phyloP scores from a whole-genome alignment of 1,140 invertebrate genomes.

The Papilio xuthus region DNA sequence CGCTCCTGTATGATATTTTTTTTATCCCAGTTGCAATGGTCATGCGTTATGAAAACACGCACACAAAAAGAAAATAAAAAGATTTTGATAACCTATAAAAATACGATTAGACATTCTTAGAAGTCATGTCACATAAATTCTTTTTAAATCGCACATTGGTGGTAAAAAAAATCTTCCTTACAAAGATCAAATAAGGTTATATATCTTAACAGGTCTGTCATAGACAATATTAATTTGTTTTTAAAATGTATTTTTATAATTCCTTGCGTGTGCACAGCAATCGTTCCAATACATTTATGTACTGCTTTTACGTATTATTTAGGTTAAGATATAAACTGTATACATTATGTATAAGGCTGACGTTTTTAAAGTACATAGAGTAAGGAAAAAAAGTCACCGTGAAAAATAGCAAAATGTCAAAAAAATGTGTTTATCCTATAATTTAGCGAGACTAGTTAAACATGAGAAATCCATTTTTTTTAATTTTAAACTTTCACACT shows the following conservation, averaged over 20 bases:
- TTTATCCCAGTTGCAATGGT: not conserved
- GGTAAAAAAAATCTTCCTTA: not conserved
- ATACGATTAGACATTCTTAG: not conserved
- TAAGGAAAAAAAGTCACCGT: slow-evolving; percentile 40
- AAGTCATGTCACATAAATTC: not conserved
- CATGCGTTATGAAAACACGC: slow-evolving; percentile 8
- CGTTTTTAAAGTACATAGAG: slow-evolving; percentile 50
- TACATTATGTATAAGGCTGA: slow-evolving; percentile 64
- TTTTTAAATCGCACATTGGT: not conserved
- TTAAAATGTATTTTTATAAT: not conserved
- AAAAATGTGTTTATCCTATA: not conserved
- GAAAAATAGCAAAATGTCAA: not conserved
- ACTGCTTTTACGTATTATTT: slow-evolving; percentile 39
- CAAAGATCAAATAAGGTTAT: not conserved
- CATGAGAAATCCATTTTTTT: not conserved
- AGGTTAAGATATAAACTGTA: slow-evolving; percentile 37
- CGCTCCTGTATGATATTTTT: not conserved
- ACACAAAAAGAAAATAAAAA: not conserved
- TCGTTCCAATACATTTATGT: slow-evolving; percentile 32
- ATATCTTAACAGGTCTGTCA: not conserved
- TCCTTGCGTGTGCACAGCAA: slow-evolving; percentile 18
- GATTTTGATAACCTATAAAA: not conserved
- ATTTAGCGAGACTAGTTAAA: not conserved
- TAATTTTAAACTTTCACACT: not conserved
- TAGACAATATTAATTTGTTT: slow-evolving; percentile 4